Percentiles rank a stretch among this genome's conserved stretches.
Evolutionary conservation across 2,888 invertebrate genomes (phyloP).

Genomic region (Abrostola triplasia): DNA sequence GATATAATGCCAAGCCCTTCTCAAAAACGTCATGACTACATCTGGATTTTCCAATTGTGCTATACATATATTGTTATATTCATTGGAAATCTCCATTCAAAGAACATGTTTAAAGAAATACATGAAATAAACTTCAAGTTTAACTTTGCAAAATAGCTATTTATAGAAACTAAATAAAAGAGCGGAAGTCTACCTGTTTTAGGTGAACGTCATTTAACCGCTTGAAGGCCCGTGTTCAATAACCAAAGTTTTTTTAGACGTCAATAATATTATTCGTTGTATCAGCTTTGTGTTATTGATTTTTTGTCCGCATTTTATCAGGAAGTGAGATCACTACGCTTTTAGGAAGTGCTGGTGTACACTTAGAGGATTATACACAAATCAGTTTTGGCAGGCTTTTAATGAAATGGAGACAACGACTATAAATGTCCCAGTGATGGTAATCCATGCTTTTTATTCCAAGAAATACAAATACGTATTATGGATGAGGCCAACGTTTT

Average conservation of each 20-base stretch:
- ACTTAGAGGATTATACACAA: too few species aligned
- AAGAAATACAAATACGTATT: too few species aligned
- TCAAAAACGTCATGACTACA: too few species aligned
- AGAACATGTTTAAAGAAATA: neutral
- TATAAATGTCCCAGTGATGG: too few species aligned
- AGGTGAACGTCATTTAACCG: slow-evolving; percentile 11
- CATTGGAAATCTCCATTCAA: neutral
- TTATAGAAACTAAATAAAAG: slow-evolving; percentile 6
- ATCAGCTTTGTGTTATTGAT: slow-evolving; percentile 9
- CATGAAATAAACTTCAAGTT: neutral
- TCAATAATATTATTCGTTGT: slow-evolving; percentile 3
- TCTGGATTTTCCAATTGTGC: neutral
- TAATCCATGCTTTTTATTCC: too few species aligned
- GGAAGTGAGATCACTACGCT: neutral
- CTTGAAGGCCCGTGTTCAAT: slow-evolving; percentile 15
- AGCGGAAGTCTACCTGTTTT: slow-evolving; percentile 22
- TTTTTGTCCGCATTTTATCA: slow-evolving; percentile 12
- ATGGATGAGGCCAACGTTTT: too few species aligned
- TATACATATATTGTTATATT: neutral
- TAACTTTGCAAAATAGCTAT: neutral
- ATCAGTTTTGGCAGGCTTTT: too few species aligned
- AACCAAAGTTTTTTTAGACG: slow-evolving; percentile 9
- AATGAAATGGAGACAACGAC: too few species aligned
- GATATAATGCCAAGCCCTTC: neutral
- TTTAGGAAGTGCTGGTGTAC: neutral